These are phyloP conservation scores for Charaxes varanes DNA, from an alignment of 1,140 invertebrate genomes.

Conservation along the genomic window DNA sequence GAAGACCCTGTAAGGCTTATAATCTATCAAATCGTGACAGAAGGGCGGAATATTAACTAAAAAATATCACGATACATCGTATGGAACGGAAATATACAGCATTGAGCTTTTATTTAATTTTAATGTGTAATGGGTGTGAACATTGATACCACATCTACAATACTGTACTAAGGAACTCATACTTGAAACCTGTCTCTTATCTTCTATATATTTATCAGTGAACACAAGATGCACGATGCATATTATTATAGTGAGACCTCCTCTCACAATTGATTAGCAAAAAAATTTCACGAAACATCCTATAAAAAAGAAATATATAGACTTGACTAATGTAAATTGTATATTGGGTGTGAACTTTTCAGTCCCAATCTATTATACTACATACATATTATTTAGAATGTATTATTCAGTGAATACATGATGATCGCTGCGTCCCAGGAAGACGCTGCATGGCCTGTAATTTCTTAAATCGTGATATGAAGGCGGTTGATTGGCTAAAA, in stretches of 20 bases:
- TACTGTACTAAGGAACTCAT: too few relatives aligned
- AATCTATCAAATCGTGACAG: conserved; percentile 2
- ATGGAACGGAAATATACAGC: conserved; percentile 52
- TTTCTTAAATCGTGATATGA: conserved; percentile 12
- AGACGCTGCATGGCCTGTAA: background rate
- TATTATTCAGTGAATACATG: too few relatives aligned
- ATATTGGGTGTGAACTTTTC: too few relatives aligned
- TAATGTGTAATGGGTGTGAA: conserved; percentile 55
- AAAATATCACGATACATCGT: conserved; percentile 22
- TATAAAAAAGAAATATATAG: conserved; percentile 51
- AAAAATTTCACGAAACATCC: conserved; percentile 13
- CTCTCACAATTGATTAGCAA: conserved; percentile 2
- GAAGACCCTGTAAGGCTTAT: background rate
- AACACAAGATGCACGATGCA: background rate
- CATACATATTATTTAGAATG: too few relatives aligned
- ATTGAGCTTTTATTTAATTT: conserved; percentile 65
- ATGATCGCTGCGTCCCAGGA: too few relatives aligned
- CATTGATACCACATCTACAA: too few relatives aligned
- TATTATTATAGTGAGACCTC: too few relatives aligned
- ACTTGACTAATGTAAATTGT: too few relatives aligned
- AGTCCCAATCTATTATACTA: too few relatives aligned
- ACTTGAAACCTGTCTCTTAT: too few relatives aligned
- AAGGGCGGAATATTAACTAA: conserved; percentile 16
- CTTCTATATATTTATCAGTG: conserved; percentile 1
- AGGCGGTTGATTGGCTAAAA: conserved; percentile 22